Evolutionary conservation across 2,888 invertebrate genomes (phyloP).

Genomic region (Beris chalybata): DNA sequence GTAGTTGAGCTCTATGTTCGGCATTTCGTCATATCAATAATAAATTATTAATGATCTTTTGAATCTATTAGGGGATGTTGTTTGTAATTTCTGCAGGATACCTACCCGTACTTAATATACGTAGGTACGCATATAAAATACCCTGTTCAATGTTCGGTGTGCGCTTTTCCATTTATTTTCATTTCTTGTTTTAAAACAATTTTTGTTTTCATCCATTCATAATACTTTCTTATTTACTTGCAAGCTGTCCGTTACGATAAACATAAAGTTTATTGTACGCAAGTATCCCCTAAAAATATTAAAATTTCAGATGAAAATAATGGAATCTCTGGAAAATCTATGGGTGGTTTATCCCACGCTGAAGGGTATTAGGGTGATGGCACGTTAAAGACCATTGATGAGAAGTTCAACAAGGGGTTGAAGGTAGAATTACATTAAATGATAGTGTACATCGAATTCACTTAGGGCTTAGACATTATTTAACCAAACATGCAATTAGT

Average conservation of each 20-base stretch:
- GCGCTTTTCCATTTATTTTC: no score
- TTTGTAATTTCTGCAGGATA: no score
- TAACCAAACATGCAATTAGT: not conserved
- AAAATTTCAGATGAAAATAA: constrained; percentile 28
- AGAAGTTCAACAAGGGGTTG: no score
- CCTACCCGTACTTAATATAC: no score
- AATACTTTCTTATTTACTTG: no score
- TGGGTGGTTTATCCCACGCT: not conserved
- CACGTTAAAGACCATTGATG: not conserved
- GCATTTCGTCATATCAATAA: constrained; percentile 38
- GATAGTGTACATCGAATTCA: no score
- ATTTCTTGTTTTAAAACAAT: no score
- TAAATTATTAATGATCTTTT: constrained; percentile 35
- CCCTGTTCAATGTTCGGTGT: no score
- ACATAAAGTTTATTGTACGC: not conserved
- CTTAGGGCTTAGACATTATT: no score
- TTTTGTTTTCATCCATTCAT: no score
- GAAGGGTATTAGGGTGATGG: not conserved
- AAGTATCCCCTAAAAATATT: constrained; percentile 18
- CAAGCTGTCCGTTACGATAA: constrained; percentile 5
- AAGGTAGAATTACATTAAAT: no score
- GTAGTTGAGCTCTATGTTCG: constrained; percentile 22
- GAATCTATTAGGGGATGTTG: constrained; percentile 27
- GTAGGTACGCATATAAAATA: no score
- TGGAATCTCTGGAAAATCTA: constrained; percentile 16